Conservation (phyloP, 2,113 vertebrate genomes). For the Leucosticte australis region DNA sequence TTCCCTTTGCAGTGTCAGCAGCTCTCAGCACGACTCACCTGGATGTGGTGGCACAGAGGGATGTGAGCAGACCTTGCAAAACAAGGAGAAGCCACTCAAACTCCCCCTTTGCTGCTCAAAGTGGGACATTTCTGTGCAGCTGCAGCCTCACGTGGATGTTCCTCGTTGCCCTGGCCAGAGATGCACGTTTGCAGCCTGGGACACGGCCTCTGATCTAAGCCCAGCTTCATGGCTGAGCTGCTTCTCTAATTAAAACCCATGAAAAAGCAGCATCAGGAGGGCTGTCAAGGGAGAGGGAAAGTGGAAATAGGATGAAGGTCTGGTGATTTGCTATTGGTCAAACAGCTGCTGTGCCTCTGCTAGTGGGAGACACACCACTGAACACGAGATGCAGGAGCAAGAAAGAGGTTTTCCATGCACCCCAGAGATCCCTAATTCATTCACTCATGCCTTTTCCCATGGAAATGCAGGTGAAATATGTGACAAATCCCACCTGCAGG, state of each 20-base stretch:
- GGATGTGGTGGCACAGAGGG: not conserved
- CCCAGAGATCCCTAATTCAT: not conserved
- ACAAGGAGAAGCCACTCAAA: not conserved
- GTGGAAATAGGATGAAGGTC: not conserved
- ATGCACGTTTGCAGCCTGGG: not conserved
- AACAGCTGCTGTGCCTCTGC: not conserved
- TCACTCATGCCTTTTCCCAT: not conserved
- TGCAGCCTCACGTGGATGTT: not conserved
- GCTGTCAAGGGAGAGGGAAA: not conserved
- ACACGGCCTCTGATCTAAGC: not conserved
- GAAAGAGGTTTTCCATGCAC: not conserved
- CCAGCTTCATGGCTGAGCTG: conserved; percentile 22
- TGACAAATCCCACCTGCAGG: not conserved
- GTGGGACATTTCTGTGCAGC: not conserved
- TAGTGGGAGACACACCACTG: not conserved
- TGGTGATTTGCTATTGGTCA: not conserved
- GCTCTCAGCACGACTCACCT: not conserved
- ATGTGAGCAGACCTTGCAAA: not conserved
- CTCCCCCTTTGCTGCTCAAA: not conserved
- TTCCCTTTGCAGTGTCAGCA: not conserved
- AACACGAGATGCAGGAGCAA: not conserved
- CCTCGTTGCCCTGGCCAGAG: not conserved
- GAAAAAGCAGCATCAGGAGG: not conserved
- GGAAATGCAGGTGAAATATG: not conserved
- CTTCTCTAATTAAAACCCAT: not conserved